These are phyloP conservation scores for Enteromius fasciolatus DNA, from an alignment of 2,797 vertebrate species.

Conservation along the genomic window DNA sequence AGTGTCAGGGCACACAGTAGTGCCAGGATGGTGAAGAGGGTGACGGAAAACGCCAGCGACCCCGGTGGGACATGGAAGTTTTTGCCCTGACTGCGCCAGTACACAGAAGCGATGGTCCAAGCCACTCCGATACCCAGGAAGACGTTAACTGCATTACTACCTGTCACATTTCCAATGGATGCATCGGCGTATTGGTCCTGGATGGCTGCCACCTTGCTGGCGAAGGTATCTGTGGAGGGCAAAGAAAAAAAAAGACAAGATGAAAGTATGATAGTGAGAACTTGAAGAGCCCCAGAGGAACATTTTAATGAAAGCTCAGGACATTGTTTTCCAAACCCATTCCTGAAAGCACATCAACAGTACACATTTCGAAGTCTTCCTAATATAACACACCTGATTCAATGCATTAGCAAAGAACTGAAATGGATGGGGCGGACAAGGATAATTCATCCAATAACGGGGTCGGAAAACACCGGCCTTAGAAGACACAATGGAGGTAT, in stretches of 20 bases:
- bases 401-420: neutral
- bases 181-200: conserved; percentile 88
- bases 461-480: neutral
- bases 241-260: neutral
- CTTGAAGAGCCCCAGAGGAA: neutral
- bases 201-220: conserved; percentile 87
- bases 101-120: conserved; percentile 86
- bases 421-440: neutral
- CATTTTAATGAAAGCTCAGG: neutral
- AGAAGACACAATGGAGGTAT: neutral
- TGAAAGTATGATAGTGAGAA: conserved; percentile 2
- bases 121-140: conserved; percentile 88
- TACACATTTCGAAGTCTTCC: neutral
- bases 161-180: conserved; percentile 88
- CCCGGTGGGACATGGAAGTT: conserved; percentile 80
- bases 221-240: conserved; percentile 81
- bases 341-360: neutral
- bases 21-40: conserved; percentile 85
- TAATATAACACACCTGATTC: conserved; percentile 6
- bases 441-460: neutral
- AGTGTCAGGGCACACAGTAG: conserved; percentile 74
- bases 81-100: conserved; percentile 80
- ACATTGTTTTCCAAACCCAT: neutral
- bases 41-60: conserved; percentile 86
- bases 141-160: conserved; percentile 87